These are phyloP conservation scores for Cricetomys ansorgei DNA, from an alignment of 2,113 vertebrate genomes.

Conservation along the genomic window DNA sequence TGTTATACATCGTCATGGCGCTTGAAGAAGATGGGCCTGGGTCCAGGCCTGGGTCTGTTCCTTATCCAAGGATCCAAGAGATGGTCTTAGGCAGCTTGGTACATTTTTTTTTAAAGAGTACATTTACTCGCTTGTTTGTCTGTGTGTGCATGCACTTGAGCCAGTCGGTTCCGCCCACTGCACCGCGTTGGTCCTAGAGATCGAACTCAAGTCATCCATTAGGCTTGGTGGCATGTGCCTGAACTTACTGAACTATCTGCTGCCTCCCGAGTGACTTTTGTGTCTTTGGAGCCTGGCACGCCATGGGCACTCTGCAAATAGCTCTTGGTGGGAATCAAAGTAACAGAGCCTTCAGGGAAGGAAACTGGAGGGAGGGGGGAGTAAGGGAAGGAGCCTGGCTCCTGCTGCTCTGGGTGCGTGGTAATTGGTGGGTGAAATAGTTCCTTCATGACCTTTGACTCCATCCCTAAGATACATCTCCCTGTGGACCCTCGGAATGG, in stretches of 20 bases:
- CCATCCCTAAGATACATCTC: not conserved
- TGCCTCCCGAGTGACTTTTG: not conserved
- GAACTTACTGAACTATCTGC: not conserved
- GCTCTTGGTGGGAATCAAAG: not conserved
- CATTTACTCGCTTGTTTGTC: not conserved
- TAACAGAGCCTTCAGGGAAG: not conserved
- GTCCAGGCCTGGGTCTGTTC: not conserved
- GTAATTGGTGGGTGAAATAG: fast-evolving
- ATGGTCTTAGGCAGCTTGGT: not conserved
- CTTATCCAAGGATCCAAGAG: not conserved
- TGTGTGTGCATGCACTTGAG: not conserved
- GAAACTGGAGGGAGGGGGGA: no score
- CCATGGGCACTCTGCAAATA: fast-evolving
- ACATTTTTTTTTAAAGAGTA: not conserved
- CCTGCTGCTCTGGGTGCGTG: fast-evolving
- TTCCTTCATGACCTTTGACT: not conserved
- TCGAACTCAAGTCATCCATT: no score
- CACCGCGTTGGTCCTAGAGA: not conserved
- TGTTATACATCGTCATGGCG: not conserved
- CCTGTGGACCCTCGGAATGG: fast-evolving
- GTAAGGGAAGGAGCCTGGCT: not conserved
- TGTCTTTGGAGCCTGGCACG: not conserved
- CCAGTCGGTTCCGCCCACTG: no score
- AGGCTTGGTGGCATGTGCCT: not conserved
- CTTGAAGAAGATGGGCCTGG: not conserved